Base-by-base conservation (phyloP, 2,113 vertebrate genomes). In the Panurus biarmicus region DNA sequence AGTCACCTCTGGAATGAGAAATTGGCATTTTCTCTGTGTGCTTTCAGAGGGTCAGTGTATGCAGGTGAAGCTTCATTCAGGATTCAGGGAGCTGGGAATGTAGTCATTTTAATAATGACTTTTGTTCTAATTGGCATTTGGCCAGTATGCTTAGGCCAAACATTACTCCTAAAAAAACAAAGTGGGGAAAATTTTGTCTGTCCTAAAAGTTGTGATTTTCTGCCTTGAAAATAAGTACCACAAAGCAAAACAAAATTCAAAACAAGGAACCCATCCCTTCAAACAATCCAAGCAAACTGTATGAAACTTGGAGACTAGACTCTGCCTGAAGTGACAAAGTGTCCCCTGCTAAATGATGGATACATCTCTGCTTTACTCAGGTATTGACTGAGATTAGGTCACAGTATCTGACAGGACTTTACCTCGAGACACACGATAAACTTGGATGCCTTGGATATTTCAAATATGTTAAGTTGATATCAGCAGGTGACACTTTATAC, bases 401-500 rank as follows among this genome's bases (percentile, higher is more conserved):
- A 72, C 38, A 45, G 25, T 17, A 23, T 74, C 33, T 90, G 67
- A 62, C 60, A 87, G 73, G 74, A 87, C 7, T 88, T 85, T 3
- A 87, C 42, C 62, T 89, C 10, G 16, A 74, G 79, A 73, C 36
- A 28, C 48, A 33, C 1, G 1, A 64, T 35, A 36, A 84, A 71
- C 48, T 85, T n/a, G 33, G 75, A 77, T 66, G 26, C 18, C 31
- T 76, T 18, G 36, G 64, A 40, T 94, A 61, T 65, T 75, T 80
- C 66, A 76, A 31, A 91, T 26, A 54, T 2, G 0, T 72, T 75
- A 79, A 73, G 60, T 79, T 96, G 65, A 35, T 92, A 89, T 72
- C 83, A 89, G 86, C 85, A 83, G 76, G 79, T 95, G 85, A 94
- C 61, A 54, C 51, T 85, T 93, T 14, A 85, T 60, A 70, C 77